A percentile compares a stretch with the other conserved stretches of the same genome.
These are phyloP conservation scores for Morone saxatilis DNA, from an alignment of 2,113 vertebrate species.

Conservation along the genomic window DNA sequence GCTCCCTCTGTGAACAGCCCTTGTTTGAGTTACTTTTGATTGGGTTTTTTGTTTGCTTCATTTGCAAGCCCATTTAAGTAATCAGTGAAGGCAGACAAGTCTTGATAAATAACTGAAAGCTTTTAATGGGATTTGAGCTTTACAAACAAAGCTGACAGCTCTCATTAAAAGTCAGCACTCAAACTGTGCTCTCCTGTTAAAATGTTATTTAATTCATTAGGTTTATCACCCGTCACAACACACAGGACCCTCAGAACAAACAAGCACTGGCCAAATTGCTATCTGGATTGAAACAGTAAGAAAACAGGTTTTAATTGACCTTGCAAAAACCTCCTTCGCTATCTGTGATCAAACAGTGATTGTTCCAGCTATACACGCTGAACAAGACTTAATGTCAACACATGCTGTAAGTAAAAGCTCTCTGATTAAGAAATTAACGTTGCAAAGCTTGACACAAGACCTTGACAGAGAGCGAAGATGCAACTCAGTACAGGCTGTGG, in stretches of 20 bases:
- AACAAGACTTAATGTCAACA: slow-evolving; percentile 39
- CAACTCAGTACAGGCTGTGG: slow-evolving; percentile 27
- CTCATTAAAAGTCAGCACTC: slow-evolving; percentile 78
- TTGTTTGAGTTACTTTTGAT: slow-evolving; percentile 62
- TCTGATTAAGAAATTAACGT: slow-evolving; percentile 39
- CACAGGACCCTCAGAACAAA: slow-evolving; percentile 70
- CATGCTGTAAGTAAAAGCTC: slow-evolving; percentile 29
- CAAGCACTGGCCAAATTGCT: slow-evolving; percentile 73
- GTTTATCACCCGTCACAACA: slow-evolving; percentile 75
- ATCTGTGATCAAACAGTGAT: slow-evolving; percentile 48
- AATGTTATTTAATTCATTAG: slow-evolving; percentile 77
- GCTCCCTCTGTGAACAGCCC: slow-evolving; percentile 51
- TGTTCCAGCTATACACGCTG: slow-evolving; percentile 37
- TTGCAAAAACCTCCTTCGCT: neutral
- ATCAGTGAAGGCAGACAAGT: slow-evolving; percentile 75
- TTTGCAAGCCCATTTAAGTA: slow-evolving; percentile 78
- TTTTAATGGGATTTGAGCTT: slow-evolving; percentile 82
- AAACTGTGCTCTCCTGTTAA: slow-evolving; percentile 70
- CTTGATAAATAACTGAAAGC: slow-evolving; percentile 79
- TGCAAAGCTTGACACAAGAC: slow-evolving; percentile 31
- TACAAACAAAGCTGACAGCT: slow-evolving; percentile 83
- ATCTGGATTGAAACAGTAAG: slow-evolving; percentile 65
- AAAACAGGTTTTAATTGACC: slow-evolving; percentile 72
- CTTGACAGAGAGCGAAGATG: slow-evolving; percentile 3
- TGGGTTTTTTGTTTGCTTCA: slow-evolving; percentile 74